Base-by-base conservation (phyloP, 2,797 vertebrate genomes). In the Fratercula arctica region DNA sequence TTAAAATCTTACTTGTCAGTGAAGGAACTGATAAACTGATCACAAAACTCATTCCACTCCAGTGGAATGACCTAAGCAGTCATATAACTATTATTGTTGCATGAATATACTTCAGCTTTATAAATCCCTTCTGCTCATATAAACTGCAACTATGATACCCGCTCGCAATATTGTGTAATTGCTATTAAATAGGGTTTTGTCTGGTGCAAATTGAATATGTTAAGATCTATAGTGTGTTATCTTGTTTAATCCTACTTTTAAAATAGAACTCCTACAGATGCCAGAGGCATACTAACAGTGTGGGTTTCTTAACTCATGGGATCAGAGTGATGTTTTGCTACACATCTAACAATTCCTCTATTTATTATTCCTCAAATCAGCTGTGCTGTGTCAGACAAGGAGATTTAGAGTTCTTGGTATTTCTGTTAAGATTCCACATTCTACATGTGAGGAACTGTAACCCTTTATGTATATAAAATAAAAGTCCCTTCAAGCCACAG, bases 121-220 rank as follows among this genome's bases (percentile, higher is more conserved):
- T 60, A 94, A 96, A 94, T 84, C 88, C 81, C 79, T 93, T 79
- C 56, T 89, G 72, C 63, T 90, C 54, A 46, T 21, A 94, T 69
- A 88, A 96, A 93, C 68, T 67, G 60, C 78, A 92, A 73, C 77
- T 43, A 37, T 5, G 28, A 41, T 61, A 85, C 19, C 92, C 93
- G 87, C 64, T 60, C 85, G 54, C 67, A 77, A 81, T 53, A 93
- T 73, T 74, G 64, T 87, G 46, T 95, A 91, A 92, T 82, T 81
- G 84, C 54, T 89, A 87, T 94, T 97, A 96, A 95, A 87, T 11
- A 88, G 94, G 84, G 87, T 74, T 95, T 94, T 90, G 89, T 96
- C 93, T 96, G 95, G 57, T 81, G 80, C 53, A 89, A 96, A 94
- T 66, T 93, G 95, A 96, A 84, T 95, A 88, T 31, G 92, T 84